These are phyloP conservation scores for Thelaira solivaga DNA, from an alignment of 2,888 invertebrate genomes.

Conservation along the genomic window DNA sequence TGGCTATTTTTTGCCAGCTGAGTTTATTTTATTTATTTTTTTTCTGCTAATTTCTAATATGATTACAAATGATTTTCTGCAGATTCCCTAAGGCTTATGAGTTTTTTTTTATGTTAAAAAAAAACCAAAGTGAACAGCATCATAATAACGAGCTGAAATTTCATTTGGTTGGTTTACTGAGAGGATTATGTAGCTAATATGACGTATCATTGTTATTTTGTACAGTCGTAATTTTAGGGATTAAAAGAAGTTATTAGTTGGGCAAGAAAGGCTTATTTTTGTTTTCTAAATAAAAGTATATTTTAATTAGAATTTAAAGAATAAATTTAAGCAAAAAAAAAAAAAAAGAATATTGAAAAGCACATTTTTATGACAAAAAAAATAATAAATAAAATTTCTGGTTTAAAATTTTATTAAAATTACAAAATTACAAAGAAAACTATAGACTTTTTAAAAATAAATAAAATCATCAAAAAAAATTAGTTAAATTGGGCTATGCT, in stretches of 20 bases:
- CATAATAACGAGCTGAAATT: slow-evolving; percentile 29
- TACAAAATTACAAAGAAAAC: too few relatives aligned
- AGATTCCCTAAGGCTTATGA: slow-evolving; percentile 42
- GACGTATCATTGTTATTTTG: slow-evolving; percentile 45
- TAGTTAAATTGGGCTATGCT: too few relatives aligned
- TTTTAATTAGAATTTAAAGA: not conserved
- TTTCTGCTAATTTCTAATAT: not conserved
- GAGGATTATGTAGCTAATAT: slow-evolving; percentile 45
- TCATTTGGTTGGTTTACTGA: slow-evolving; percentile 17
- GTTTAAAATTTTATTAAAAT: too few relatives aligned
- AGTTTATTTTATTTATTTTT: not conserved
- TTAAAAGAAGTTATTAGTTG: not conserved
- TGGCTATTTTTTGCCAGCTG: slow-evolving; percentile 36
- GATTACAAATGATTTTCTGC: slow-evolving; percentile 34
- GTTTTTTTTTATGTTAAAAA: not conserved
- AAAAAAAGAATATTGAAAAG: too few relatives aligned
- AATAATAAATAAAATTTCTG: too few relatives aligned
- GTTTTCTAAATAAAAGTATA: too few relatives aligned
- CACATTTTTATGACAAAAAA: too few relatives aligned
- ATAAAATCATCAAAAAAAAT: too few relatives aligned
- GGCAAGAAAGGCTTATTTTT: not conserved
- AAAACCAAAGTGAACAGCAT: not conserved
- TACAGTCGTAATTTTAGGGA: slow-evolving; percentile 29
- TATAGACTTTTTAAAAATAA: too few relatives aligned
- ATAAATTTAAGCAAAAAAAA: too few relatives aligned